Evolutionary conservation across 2,888 invertebrate species (phyloP).

Genomic region (Ctena decussata): DNA sequence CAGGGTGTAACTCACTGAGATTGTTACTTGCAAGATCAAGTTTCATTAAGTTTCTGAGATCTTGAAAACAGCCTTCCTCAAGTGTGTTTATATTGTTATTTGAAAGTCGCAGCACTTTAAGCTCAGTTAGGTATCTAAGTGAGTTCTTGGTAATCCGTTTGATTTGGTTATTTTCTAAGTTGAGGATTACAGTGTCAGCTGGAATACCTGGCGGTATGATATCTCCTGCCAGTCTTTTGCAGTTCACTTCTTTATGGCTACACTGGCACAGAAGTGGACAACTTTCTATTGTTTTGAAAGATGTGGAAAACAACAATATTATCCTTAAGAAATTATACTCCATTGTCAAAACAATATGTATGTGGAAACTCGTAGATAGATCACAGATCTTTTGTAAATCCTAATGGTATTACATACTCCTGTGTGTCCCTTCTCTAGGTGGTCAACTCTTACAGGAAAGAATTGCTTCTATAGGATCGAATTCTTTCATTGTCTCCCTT

Average conservation of each 20-base stretch:
- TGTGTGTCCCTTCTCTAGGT: too few species aligned
- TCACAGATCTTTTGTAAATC: too few species aligned
- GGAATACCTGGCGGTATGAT: not conserved
- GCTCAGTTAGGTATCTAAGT: not conserved
- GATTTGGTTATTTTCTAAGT: conserved; percentile 53
- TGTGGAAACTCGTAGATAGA: too few species aligned
- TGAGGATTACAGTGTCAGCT: conserved; percentile 9
- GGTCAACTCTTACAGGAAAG: too few species aligned
- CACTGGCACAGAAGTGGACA: not conserved
- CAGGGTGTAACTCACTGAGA: conserved; percentile 30
- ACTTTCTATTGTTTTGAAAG: not conserved
- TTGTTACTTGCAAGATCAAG: conserved; percentile 53
- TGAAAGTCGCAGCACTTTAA: conserved; percentile 47
- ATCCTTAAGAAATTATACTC: not conserved
- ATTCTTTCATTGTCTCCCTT: too few species aligned
- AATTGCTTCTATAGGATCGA: too few species aligned
- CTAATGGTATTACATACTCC: too few species aligned
- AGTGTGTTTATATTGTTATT: conserved; percentile 53
- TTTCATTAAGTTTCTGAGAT: conserved; percentile 2
- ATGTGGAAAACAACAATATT: not conserved
- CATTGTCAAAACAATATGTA: not conserved
- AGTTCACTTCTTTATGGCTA: not conserved
- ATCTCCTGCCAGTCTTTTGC: not conserved
- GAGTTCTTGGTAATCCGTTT: not conserved
- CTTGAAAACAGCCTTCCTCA: conserved; percentile 42